Base-by-base conservation (phyloP, 2,888 invertebrate species). In the Antheraea assamensis region DNA sequence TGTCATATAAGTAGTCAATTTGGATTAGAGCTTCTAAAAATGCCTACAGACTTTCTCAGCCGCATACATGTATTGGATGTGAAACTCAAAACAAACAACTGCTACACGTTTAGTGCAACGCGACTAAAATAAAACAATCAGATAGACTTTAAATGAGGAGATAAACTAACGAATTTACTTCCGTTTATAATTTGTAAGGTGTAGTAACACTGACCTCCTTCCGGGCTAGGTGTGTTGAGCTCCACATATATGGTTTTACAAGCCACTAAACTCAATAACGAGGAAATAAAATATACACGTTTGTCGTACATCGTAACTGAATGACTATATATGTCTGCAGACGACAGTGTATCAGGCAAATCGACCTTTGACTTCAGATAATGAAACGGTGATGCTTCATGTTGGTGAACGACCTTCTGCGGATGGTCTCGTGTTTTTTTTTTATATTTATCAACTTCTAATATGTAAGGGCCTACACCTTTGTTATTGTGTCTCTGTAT, bases 241-340 rank as follows among this genome's bases (percentile, higher is more conserved):
- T 92, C 91, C 79, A 89, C 76, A 79, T 86, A 92, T 75, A 92
- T 87, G 4, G 91, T 91, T 75, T 79, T 82, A 71, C 87, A 83
- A 58, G 77, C 77, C 74, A 84, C 90, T 24, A 76, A 77, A 81
- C 78, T 78, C 70, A 81, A 74, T 76, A 73, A 82, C 21, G 27
- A 85, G 17, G 27, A 84, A 21, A 86, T 58, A 35, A 88, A 73
- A 75, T 81, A 79, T 72, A 79, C 70, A 35, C 42, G 70, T 58
- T 73, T 73, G 73, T 72, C 71, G 78, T 35, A 55, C 64, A 74
- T 68, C 71, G 52, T 75, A 73, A 73, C 74, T 75, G 76, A 81
- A 80, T 76, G 73, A 35, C 21, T 15, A 21, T n/a, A n/a, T n/a
- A n/a, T 35, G 35, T 64, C 61, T 64, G 61, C 30, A 72, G 35